A percentile compares a stretch with the other conserved stretches of the same genome.
Conservation (phyloP, 1,140 invertebrate genomes). For the Luehdorfia chinensis region DNA sequence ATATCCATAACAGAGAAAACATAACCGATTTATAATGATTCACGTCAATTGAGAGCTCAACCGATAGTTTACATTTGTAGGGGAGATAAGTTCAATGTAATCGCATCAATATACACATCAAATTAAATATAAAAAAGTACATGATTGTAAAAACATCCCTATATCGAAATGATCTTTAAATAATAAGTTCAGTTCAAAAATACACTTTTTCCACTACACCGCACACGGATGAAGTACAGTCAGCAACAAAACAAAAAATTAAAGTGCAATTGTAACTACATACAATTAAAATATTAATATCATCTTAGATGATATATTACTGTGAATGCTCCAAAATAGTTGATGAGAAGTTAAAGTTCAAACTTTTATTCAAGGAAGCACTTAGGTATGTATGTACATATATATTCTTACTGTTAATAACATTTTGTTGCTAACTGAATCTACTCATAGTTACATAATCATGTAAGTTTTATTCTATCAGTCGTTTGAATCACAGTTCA, state of each 20-base stretch:
- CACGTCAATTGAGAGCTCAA: slow-evolving; percentile 1
- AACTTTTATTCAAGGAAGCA: slow-evolving; percentile 4
- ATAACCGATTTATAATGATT: slow-evolving; percentile 12
- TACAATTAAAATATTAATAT: not conserved
- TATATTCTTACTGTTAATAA: not conserved
- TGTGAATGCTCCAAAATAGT: not conserved
- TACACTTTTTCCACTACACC: not conserved
- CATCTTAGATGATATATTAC: not conserved
- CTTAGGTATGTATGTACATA: too few species aligned
- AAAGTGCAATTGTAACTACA: not conserved
- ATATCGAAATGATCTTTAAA: not conserved
- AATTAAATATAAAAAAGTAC: slow-evolving; percentile 3
- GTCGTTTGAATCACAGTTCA: slow-evolving; percentile 18
- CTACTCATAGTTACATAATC: not conserved
- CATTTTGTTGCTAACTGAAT: slow-evolving; percentile 15
- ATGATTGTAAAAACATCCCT: slow-evolving; percentile 5
- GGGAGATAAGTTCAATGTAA: not conserved
- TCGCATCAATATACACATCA: slow-evolving; percentile 2
- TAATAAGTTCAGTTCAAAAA: not conserved
- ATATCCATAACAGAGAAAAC: slow-evolving; percentile 13
- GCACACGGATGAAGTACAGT: not conserved
- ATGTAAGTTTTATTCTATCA: slow-evolving; percentile 11
- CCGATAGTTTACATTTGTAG: not conserved
- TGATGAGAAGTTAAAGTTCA: not conserved
- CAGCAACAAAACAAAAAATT: slow-evolving; percentile 12